A percentile compares a stretch with the other conserved stretches of the same genome.
Conservation (phyloP, 1,140 invertebrate species). For the Pachypsylla venusta region DNA sequence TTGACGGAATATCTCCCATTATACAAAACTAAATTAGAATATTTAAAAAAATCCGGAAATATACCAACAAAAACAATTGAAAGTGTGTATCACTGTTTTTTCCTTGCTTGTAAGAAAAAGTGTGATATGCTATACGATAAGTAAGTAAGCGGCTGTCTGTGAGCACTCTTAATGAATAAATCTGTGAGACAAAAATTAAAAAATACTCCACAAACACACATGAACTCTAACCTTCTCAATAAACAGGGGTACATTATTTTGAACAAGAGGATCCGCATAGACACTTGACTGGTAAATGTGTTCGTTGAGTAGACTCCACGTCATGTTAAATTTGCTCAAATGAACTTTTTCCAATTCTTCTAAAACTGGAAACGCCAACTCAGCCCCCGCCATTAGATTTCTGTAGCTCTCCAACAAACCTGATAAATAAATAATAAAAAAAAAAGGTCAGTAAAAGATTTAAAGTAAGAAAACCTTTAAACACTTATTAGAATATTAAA, state of each 20-base stretch:
- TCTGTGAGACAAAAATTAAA: no score
- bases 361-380: constrained; percentile 38
- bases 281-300: constrained; percentile 46
- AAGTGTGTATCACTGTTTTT: no score
- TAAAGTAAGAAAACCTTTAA: background rate
- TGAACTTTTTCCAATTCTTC: constrained; percentile 39
- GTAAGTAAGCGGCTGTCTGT: no score
- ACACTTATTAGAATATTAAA: background rate
- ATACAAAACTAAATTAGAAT: no score
- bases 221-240: constrained; percentile 36
- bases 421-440: constrained; percentile 21
- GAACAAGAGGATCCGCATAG: constrained; percentile 42
- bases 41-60: no score
- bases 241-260: constrained; percentile 39
- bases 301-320: constrained; percentile 46
- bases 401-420: constrained; percentile 44
- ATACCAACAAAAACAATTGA: no score
- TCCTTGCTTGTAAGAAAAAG: no score
- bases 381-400: constrained; percentile 39
- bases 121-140: no score
- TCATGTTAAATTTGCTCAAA: constrained; percentile 40
- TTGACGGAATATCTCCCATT: no score
- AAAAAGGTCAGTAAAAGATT: background rate
- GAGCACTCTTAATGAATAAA: no score
- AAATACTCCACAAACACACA: background rate